Percentiles rank a stretch among this genome's conserved stretches.
phyloP scores from a whole-genome alignment of 2,113 vertebrate genomes.

The Corythoichthys intestinalis region DNA sequence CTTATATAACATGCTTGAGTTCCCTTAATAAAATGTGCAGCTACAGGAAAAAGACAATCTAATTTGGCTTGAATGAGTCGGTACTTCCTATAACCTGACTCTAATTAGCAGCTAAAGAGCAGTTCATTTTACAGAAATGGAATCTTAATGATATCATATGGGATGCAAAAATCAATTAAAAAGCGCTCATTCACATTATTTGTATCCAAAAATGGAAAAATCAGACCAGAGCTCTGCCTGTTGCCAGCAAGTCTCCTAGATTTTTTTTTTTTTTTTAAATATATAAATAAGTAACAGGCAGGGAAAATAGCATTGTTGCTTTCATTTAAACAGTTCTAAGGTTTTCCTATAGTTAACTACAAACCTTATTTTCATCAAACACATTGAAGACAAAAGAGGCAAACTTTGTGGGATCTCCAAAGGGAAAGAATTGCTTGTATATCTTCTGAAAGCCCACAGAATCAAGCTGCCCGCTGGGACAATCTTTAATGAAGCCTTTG shows the following conservation, averaged over 20 bases:
- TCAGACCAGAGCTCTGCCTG: background rate
- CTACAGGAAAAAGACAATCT: background rate
- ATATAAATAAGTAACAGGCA: no score
- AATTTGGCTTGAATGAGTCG: background rate
- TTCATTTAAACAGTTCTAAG: background rate
- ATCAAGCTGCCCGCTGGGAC: conserved; percentile 91
- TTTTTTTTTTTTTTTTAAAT: no score
- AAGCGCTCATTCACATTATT: background rate
- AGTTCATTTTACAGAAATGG: background rate
- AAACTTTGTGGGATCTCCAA: conserved; percentile 93
- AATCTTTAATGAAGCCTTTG: conserved; percentile 97
- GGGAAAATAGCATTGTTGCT: background rate
- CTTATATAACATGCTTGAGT: conserved; percentile 6
- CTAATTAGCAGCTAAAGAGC: background rate
- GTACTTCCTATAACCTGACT: background rate
- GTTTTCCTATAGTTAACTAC: conserved; percentile 9
- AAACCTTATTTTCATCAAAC: conserved; percentile 95
- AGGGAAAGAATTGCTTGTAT: conserved; percentile 96
- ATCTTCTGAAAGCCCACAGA: conserved; percentile 95
- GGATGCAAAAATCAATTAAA: background rate
- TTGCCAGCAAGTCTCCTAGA: background rate
- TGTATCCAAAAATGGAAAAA: background rate
- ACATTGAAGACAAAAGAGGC: conserved; percentile 97
- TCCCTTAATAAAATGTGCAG: background rate
- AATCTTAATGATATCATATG: background rate